phyloP scores from a whole-genome alignment of 2,888 invertebrate genomes.

The Melikaiella ostensackeni region DNA sequence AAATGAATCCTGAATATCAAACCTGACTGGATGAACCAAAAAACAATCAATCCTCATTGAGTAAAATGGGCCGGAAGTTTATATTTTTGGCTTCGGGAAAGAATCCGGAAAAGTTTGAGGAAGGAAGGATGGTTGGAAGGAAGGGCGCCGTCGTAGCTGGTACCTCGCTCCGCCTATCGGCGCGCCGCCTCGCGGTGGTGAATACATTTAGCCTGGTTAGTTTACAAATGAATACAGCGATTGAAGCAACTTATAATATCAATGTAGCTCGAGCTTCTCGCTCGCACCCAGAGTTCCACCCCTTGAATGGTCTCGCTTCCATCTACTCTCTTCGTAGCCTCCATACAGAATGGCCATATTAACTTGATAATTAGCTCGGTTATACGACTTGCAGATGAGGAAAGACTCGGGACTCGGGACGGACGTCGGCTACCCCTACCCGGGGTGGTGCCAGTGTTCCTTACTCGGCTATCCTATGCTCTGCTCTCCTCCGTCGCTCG shows the following conservation, averaged over 20 bases:
- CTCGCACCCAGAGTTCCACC: constrained; percentile 68
- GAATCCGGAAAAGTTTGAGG: constrained; percentile 43
- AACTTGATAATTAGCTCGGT: constrained; percentile 94
- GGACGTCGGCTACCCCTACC: constrained; percentile 77
- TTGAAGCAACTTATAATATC: constrained; percentile 86
- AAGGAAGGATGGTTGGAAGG: constrained; percentile 57
- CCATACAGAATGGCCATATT: constrained; percentile 89
- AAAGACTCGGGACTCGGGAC: constrained; percentile 78
- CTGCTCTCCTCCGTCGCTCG: constrained; percentile 66
- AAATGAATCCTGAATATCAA: no score
- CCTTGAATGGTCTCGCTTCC: constrained; percentile 68
- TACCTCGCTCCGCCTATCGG: constrained; percentile 76
- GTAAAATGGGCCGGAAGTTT: not conserved
- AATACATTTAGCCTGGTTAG: constrained; percentile 79
- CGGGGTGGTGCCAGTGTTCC: constrained; percentile 75
- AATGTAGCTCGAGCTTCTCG: constrained; percentile 79
- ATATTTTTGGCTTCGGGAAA: not conserved
- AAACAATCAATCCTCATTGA: no score
- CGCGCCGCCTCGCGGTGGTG: constrained; percentile 76
- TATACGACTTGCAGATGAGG: constrained; percentile 94
- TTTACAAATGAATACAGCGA: constrained; percentile 86
- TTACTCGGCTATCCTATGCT: constrained; percentile 73
- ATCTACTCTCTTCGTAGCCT: constrained; percentile 75
- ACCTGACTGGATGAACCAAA: no score
- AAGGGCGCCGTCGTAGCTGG: constrained; percentile 73